phyloP scores from a whole-genome alignment of 2,888 invertebrate genomes.

The Pseudeuparius sepicola region DNA sequence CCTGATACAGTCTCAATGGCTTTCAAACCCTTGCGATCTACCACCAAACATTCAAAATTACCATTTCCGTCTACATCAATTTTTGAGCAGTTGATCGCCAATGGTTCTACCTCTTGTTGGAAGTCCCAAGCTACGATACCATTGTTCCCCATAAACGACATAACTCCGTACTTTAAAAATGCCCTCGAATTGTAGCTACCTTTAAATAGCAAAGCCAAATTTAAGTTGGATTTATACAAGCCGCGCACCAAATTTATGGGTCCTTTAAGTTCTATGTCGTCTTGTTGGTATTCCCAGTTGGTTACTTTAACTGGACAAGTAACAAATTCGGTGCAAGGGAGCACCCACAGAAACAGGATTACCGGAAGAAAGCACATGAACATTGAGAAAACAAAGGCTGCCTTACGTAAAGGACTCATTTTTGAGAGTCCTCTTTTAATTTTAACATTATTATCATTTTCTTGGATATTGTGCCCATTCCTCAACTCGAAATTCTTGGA shows the following conservation, averaged over 20 bases:
- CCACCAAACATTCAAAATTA: constrained; percentile 62
- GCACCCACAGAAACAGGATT: constrained; percentile 62
- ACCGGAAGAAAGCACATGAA: constrained; percentile 60
- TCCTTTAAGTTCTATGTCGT: constrained; percentile 59
- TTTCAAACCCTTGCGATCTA: constrained; percentile 58
- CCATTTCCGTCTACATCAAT: constrained; percentile 65
- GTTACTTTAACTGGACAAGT: constrained; percentile 56
- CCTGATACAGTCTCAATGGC: constrained; percentile 53
- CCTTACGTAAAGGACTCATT: constrained; percentile 59
- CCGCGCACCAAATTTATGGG: constrained; percentile 60
- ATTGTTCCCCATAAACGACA: constrained; percentile 40
- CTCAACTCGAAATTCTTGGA: constrained; percentile 20
- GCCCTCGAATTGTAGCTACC: constrained; percentile 54
- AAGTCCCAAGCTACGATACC: constrained; percentile 65
- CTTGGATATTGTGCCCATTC: constrained; percentile 26
- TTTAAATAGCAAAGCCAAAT: constrained; percentile 63
- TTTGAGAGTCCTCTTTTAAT: constrained; percentile 27
- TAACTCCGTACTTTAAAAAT: constrained; percentile 36
- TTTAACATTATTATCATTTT: constrained; percentile 26
- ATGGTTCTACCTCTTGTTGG: constrained; percentile 56
- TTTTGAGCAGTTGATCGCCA: constrained; percentile 61
- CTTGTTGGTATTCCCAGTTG: constrained; percentile 59
- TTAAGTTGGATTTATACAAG: constrained; percentile 52
- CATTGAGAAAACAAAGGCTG: constrained; percentile 61
- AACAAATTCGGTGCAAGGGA: constrained; percentile 63